A percentile compares a stretch with the other conserved stretches of the same genome.
These are phyloP conservation scores for Naso thynnoides DNA, from an alignment of 2,797 vertebrate species.

Conservation along the genomic window DNA sequence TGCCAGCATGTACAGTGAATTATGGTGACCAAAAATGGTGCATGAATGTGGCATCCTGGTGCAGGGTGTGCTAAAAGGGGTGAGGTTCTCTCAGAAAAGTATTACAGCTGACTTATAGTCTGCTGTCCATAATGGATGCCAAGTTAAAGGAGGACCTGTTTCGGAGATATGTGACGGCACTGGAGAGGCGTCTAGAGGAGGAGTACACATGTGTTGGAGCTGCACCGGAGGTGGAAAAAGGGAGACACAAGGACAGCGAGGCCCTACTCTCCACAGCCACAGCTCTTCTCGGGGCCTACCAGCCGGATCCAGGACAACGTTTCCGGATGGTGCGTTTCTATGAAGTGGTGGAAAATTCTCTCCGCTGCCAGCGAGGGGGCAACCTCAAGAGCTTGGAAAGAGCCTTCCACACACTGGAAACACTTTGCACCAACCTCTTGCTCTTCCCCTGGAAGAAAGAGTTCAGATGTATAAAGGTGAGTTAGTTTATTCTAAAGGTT, in stretches of 20 bases:
- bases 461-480: conserved; percentile 96
- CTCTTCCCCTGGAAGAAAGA: conserved; percentile 99
- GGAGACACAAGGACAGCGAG: conserved; percentile 88
- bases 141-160: conserved; percentile 98
- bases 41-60: conserved; percentile 69
- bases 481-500: conserved; percentile 6
- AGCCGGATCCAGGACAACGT: conserved; percentile 92
- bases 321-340: conserved; percentile 97
- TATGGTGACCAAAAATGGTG: conserved; percentile 74
- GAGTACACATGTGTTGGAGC: conserved; percentile 59
- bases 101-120: conserved; percentile 75
- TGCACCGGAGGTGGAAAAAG: conserved; percentile 80
- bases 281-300: conserved; percentile 93
- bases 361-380: conserved; percentile 89
- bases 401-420: conserved; percentile 93
- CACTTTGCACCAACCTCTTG: conserved; percentile 94
- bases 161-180: conserved; percentile 94
- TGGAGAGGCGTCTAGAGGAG: conserved; percentile 90
- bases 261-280: conserved; percentile 92
- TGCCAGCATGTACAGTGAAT: conserved; percentile 52
- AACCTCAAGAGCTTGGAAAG: conserved; percentile 90
- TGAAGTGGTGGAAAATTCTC: conserved; percentile 91
- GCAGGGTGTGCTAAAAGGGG: conserved; percentile 70
- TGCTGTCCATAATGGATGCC: conserved; percentile 91
- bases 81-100: conserved; percentile 70